A percentile compares a stretch with the other conserved stretches of the same genome.
phyloP scores from a whole-genome alignment of 2,888 invertebrate genomes.

The Rotaria magnacalcarata region DNA sequence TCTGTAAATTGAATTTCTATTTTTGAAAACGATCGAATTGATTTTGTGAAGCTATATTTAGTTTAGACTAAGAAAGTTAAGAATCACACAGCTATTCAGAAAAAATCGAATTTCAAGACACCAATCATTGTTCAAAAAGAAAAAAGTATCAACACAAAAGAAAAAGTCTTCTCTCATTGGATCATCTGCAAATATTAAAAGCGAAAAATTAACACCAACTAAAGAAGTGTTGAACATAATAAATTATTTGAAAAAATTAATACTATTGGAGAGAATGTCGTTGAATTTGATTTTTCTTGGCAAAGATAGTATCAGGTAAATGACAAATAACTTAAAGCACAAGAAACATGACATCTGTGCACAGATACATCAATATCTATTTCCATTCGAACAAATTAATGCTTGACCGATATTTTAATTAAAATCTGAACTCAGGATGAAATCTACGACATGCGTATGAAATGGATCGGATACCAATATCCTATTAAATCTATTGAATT shows the following conservation, averaged over 20 bases:
- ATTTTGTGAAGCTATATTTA: too few relatives aligned
- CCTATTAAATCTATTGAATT: too few relatives aligned
- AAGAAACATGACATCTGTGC: too few relatives aligned
- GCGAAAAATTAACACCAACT: not conserved
- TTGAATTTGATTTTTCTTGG: conserved; percentile 98
- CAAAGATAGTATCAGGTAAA: conserved; percentile 75
- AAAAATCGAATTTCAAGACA: not conserved
- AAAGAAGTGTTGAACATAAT: conserved; percentile 77
- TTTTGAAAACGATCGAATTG: too few relatives aligned
- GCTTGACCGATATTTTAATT: too few relatives aligned
- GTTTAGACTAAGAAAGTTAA: not conserved
- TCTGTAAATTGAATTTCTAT: too few relatives aligned
- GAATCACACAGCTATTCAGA: not conserved
- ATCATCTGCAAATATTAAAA: not conserved
- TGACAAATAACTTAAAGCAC: too few relatives aligned
- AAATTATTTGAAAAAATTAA: conserved; percentile 69
- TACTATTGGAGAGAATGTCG: conserved; percentile 71
- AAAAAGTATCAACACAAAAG: not conserved
- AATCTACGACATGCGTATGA: too few relatives aligned
- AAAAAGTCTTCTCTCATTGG: not conserved
- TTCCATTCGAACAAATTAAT: too few relatives aligned
- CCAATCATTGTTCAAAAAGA: not conserved
- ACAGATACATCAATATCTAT: too few relatives aligned
- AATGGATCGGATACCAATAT: too few relatives aligned
- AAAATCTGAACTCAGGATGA: too few relatives aligned